Evolutionary conservation across 2,888 invertebrate genomes (phyloP).

Genomic region (Scaptomyza cyrtandrae): DNA sequence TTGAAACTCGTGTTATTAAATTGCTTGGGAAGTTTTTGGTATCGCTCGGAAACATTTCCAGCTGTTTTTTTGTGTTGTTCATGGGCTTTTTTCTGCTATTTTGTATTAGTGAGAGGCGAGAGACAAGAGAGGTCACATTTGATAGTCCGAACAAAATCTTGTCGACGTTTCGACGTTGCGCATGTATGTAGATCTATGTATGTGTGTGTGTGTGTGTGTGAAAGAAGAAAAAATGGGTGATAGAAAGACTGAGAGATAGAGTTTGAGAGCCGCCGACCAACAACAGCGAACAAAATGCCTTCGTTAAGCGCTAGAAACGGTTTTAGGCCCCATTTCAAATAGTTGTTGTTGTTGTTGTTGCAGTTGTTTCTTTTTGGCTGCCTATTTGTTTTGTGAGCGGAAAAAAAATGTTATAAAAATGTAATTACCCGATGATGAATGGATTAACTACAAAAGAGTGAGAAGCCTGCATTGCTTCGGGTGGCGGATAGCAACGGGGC

Average conservation of each 20-base stretch:
- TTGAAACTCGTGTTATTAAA: slow-evolving; percentile 75
- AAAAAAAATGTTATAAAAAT: slow-evolving; percentile 79
- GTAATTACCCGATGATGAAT: slow-evolving; percentile 80
- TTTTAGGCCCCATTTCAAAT: slow-evolving; percentile 60
- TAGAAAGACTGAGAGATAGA: slow-evolving; percentile 49
- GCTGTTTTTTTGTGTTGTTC: slow-evolving; percentile 38
- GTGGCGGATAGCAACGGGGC: slow-evolving; percentile 56
- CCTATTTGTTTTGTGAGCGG: slow-evolving; percentile 74
- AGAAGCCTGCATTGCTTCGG: slow-evolving; percentile 69
- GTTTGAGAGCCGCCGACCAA: slow-evolving; percentile 51
- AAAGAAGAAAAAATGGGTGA: slow-evolving; percentile 66
- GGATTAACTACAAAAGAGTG: slow-evolving; percentile 78
- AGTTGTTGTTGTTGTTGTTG: slow-evolving; percentile 43
- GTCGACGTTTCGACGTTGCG: slow-evolving; percentile 58
- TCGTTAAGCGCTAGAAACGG: slow-evolving; percentile 74
- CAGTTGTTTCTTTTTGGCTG: slow-evolving; percentile 56
- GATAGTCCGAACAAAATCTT: slow-evolving; percentile 75
- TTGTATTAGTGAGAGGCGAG: slow-evolving; percentile 42
- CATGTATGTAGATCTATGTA: slow-evolving; percentile 16
- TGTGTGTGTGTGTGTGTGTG: slow-evolving; percentile 34
- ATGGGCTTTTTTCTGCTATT: slow-evolving; percentile 47
- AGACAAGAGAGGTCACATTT: slow-evolving; percentile 75
- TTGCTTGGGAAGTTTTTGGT: slow-evolving; percentile 58
- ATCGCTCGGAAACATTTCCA: slow-evolving; percentile 55
- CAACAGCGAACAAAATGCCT: slow-evolving; percentile 76